A percentile compares a stretch with the other conserved stretches of the same genome.
These are phyloP conservation scores for Platorchestia sp. DNA, from an alignment of 1,140 invertebrate genomes.

Conservation along the genomic window DNA sequence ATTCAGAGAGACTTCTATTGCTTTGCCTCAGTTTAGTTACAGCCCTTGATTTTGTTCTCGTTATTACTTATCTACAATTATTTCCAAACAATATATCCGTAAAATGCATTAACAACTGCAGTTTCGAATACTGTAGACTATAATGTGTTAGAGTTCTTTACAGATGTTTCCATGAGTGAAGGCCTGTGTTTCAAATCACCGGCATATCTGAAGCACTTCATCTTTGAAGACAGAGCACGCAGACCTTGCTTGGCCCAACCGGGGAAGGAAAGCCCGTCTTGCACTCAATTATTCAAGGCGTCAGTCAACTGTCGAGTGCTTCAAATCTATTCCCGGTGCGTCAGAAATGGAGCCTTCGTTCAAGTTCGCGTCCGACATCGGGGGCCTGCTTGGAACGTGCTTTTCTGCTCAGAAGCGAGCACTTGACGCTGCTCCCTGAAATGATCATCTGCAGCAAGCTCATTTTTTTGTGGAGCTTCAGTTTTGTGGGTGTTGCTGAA, in stretches of 20 bases:
- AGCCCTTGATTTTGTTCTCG: neutral
- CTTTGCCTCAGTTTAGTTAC: neutral
- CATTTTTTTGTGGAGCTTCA: neutral
- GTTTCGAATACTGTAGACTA: neutral
- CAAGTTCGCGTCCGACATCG: neutral
- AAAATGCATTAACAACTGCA: neutral
- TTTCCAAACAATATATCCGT: neutral
- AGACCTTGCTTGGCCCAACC: neutral
- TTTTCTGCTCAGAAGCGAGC: neutral
- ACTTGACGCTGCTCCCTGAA: neutral
- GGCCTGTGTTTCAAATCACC: neutral
- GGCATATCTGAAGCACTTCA: neutral
- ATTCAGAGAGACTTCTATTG: neutral
- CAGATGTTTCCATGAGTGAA: too few species aligned
- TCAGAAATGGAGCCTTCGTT: neutral
- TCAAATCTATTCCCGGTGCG: conserved; percentile 17
- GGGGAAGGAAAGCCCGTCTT: neutral
- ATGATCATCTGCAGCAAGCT: neutral
- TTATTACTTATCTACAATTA: neutral
- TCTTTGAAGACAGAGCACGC: conserved; percentile 6
- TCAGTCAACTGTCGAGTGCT: conserved; percentile 39
- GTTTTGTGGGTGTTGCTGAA: neutral
- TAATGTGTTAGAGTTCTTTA: neutral
- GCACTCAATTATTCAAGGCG: conserved; percentile 25
- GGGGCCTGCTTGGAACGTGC: neutral